These are phyloP conservation scores for Agrotis clavis DNA, from an alignment of 2,888 invertebrate species.

Conservation along the genomic window DNA sequence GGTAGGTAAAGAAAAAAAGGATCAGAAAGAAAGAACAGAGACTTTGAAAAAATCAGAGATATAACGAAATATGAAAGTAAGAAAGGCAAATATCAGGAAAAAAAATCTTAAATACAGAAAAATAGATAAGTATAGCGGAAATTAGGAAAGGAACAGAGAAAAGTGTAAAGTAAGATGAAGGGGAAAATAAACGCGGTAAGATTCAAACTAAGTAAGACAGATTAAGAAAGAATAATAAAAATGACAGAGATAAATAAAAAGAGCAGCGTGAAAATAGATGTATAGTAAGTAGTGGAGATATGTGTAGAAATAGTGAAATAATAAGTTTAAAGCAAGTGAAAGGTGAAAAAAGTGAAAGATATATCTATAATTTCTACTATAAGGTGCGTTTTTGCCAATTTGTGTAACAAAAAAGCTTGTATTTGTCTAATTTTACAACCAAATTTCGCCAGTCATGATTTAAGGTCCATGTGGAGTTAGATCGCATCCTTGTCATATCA, in stretches of 20 bases:
- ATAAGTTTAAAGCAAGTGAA: not conserved
- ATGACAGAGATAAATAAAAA: not conserved
- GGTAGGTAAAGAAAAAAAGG: not conserved
- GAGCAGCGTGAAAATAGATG: not conserved
- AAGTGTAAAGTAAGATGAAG: conserved; percentile 13
- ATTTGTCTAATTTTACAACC: not conserved
- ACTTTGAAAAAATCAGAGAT: not conserved
- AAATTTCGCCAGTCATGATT: not conserved
- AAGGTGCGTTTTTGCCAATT: conserved; percentile 16
- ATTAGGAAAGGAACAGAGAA: not conserved
- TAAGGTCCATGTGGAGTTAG: not conserved
- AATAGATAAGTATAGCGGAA: not conserved
- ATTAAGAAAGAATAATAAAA: not conserved
- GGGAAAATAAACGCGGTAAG: not conserved
- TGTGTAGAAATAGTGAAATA: not conserved
- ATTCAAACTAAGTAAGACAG: not conserved
- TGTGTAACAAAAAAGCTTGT: not conserved
- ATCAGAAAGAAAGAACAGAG: not conserved
- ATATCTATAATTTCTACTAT: not conserved
- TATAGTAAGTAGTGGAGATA: conserved; percentile 8
- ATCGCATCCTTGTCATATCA: not conserved
- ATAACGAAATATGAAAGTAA: not conserved
- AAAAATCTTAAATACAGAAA: not conserved
- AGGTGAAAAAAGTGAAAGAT: conserved; percentile 7
- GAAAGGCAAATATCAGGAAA: not conserved